These are phyloP conservation scores for Mormyrus proboscirostris DNA, from an alignment of 2,797 vertebrate species.

Conservation along the genomic window DNA sequence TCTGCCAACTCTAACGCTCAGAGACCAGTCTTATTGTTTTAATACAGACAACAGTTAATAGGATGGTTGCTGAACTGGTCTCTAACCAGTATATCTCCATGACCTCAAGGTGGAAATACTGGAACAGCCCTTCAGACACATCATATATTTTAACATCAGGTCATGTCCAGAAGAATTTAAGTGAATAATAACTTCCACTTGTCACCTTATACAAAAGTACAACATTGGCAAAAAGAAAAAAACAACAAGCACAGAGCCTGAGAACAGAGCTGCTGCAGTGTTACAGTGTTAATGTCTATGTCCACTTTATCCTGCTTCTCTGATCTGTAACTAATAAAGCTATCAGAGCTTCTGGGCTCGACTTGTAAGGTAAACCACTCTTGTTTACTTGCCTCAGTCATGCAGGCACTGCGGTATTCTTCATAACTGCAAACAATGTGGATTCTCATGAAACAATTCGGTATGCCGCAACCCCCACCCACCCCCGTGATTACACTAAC, in stretches of 20 bases:
- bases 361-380: neutral
- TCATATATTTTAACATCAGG: neutral
- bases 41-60: neutral
- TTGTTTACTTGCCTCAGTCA: neutral
- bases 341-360: neutral
- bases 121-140: neutral
- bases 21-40: neutral
- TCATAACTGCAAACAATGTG: neutral
- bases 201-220: neutral
- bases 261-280: neutral
- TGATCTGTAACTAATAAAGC: constrained; percentile 9
- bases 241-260: neutral
- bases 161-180: neutral
- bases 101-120: neutral
- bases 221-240: neutral
- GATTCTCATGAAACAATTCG: neutral
- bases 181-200: neutral
- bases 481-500: neutral
- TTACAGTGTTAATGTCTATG: neutral
- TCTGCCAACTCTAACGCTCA: neutral
- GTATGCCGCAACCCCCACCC: neutral
- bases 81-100: neutral
- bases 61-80: neutral
- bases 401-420: neutral
- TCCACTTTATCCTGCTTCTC: neutral